Conservation (phyloP, 1,140 invertebrate species). For the Batillaria attramentaria region DNA sequence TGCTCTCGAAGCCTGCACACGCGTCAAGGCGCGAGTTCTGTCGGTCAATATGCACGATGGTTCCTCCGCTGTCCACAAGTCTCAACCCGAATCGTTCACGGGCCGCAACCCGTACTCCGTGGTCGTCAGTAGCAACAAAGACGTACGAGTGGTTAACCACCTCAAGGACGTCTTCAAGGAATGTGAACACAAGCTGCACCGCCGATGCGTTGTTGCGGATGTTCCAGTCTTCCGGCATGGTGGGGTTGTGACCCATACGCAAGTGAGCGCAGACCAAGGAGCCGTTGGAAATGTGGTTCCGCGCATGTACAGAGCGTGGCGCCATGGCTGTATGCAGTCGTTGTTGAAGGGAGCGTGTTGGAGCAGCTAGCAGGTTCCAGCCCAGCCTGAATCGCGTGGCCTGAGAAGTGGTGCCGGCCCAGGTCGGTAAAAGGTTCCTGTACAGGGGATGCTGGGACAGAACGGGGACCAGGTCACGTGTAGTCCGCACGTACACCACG, state of each 20-base stretch:
- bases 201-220: constrained; percentile 9
- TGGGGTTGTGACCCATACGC: constrained; percentile 34
- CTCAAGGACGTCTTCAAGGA: constrained; percentile 14
- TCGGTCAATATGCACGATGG: constrained; percentile 37
- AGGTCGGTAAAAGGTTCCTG: neutral
- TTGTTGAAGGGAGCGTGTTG: neutral
- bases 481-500: constrained; percentile 17
- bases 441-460: neutral
- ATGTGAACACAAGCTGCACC: constrained; percentile 15
- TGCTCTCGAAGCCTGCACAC: constrained; percentile 30
- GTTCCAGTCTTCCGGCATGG: constrained; percentile 27
- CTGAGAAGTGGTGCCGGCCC: constrained; percentile 1
- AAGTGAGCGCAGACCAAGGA: constrained; percentile 36
- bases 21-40: neutral
- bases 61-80: constrained; percentile 27
- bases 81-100: neutral
- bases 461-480: constrained; percentile 4
- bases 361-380: constrained; percentile 10
- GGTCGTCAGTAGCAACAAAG: constrained; percentile 41
- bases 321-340: neutral
- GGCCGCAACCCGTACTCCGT: constrained; percentile 26
- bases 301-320: no score
- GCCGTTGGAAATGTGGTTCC: no score
- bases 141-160: constrained; percentile 2
- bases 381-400: constrained; percentile 1